Base-by-base conservation (phyloP, 2,888 invertebrate species). In the Cosmia pyralina region DNA sequence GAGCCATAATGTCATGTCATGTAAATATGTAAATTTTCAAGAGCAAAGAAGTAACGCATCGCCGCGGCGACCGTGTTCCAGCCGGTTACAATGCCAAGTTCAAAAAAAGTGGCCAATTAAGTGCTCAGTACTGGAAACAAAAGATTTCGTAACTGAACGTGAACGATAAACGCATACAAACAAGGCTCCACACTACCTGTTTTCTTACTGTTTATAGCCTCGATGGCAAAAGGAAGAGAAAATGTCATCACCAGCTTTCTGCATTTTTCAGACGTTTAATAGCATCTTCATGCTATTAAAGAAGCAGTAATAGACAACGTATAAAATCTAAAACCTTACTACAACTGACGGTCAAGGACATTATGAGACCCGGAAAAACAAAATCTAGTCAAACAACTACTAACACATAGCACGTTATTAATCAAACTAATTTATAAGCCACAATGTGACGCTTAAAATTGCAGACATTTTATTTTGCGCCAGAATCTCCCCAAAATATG, bases 61-160 rank as follows among this genome's bases (percentile, higher is more conserved):
- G 69, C 22, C 53, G 50, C n/a, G 59, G 11, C 55, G 69, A 59
- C 75, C 71, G 55, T 75, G 80, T 63, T 73, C 75, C 53, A 85
- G 67, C 69, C 63, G 62, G 52, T 75, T 38, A 63, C 75, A 85
- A 83, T 77, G 84, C 68, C 81, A 84, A 83, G 69, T 81, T 72
- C 75, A 84, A 78, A 81, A 79, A 84, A 77, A 70, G 52, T 79
- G 70, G 48, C 19, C 63, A 66, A 72, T 68, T 83, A 71, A 38
- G 59, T 64, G 59, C 34, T 68, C 28, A 17, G 53, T 34, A 57
- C 17, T 79, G 28, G 57, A 70, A 82, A 79, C 74, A 79, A 79
- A 79, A 62, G 52, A 52, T 70, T 74, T 68, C 53, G 38, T 53
- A 64, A 74, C 53, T 48, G 48, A 82, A 62, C 48, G 41, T 58